Percentiles rank a stretch among this genome's conserved stretches.
Conservation (phyloP, 2,797 vertebrate species). For the Sebastolobus alascanus region DNA sequence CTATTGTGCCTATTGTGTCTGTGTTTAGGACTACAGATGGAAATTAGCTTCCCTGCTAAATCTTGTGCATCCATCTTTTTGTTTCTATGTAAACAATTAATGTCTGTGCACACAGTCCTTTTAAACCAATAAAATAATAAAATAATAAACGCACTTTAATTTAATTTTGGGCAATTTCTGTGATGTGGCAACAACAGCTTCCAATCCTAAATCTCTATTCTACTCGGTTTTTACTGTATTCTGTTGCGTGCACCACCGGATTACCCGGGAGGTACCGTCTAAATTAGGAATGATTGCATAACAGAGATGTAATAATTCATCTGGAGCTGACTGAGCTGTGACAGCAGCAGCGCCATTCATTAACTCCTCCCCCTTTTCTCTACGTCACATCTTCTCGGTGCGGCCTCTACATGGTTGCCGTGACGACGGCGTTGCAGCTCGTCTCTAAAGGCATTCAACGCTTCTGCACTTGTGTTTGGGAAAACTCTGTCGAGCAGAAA, state of each 20-base stretch:
- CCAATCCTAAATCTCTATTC: not conserved
- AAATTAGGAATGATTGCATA: not conserved
- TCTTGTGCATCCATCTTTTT: too few relatives aligned
- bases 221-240: not conserved
- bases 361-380: not conserved
- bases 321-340: not conserved
- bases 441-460: constrained; percentile 29
- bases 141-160: not conserved
- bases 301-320: constrained; percentile 14
- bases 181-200: not conserved
- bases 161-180: not conserved
- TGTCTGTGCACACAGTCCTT: too few relatives aligned
- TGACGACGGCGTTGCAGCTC: constrained; percentile 62
- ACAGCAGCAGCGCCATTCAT: not conserved
- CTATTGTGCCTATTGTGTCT: too few relatives aligned
- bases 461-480: not conserved
- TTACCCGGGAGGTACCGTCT: not conserved
- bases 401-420: constrained; percentile 58
- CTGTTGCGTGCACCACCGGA: not conserved
- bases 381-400: constrained; percentile 60
- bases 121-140: too few relatives aligned
- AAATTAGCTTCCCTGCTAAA: too few relatives aligned
- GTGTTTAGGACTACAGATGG: too few relatives aligned
- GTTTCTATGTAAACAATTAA: too few relatives aligned
- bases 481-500: constrained; percentile 1